Base-by-base conservation (phyloP, 2,888 invertebrate species). In the Platycheirus albimanus region DNA sequence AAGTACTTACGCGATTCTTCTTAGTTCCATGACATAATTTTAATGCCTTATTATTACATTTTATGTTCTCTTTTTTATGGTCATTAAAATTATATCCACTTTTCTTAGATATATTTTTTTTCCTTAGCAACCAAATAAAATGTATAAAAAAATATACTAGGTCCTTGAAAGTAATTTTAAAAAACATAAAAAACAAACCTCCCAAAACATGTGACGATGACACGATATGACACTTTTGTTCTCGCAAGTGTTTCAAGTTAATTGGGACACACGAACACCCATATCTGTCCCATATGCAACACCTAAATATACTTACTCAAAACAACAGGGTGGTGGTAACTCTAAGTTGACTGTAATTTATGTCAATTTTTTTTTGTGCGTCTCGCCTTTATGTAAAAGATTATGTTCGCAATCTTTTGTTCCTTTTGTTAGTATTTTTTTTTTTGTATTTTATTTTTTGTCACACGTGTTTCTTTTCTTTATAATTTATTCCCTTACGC, bases 401-500 rank as follows among this genome's bases (percentile, higher is more conserved):
- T 41, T 8, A 15, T 67, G 41, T 20, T 36, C 17, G 15, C 38
- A 28, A 7, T 10, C 47, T 56, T 20, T 36, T 36, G n/a, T 36
- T 36, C 6, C 17, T 58, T 72, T 28, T 17, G 13, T 33, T 43
- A 24, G 5, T n/a, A n/a, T n/a, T n/a, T n/a, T n/a, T n/a, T n/a
- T n/a, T n/a, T n/a, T n/a, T n/a, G n/a, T n/a, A n/a, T 24, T 24
- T 6, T 24, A 24, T 33, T 33, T 28, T 45, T 20, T 58, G 47
- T 56, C 64, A 74, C 66, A 74, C 74, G 56, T 47, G 66, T 41
- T 54, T 45, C 19, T 24, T 41, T 54, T 45, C 19, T 24, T 54
- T 64, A 63, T 52, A 54, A 72, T 63, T 52, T 71, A 61, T 71
- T 58, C 51, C 52, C 63, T 43, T 36, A 36, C 19, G 54, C 20